Evolutionary conservation across 1,140 invertebrate species (phyloP), one percentile per base, ranked within the genome.

Genomic region (Atta colombica): DNA sequence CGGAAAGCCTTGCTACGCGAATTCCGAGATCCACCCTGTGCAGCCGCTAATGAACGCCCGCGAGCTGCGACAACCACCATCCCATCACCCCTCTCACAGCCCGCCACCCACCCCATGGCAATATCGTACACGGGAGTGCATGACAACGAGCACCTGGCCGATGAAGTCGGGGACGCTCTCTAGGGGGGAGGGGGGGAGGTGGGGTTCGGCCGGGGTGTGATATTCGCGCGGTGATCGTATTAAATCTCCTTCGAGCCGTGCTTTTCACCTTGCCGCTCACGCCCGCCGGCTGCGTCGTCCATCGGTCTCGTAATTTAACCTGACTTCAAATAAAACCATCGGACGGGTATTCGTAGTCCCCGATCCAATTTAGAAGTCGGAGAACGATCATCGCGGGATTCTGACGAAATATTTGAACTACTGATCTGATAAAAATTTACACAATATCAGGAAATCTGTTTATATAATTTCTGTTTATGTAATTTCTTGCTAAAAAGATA

Each of bases 1-100:
- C 89, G 89, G 87, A 77, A 93, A 92, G 92, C 88, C 90, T 92
- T 88, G 91, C 91, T 91, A 91, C 92, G 91, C 93, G 92, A 93
- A 93, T 93, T 92, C 93, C 93, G 93, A 93, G 93, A 93, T 93
- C 92, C 93, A 93, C 91, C 92, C 93, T 90, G 92, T 93, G 91
- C 91, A 93, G 91, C 92, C 93, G 93, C 93, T 93, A 93, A 93
- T 93, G 92, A 93, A 93, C 93, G 93, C 92, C 91, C 93, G 92
- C 90, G 91, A 90, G 78, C 89, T 88, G 87, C 90, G 89, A 91
- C 87, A 90, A 74, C 80, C 60, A 72, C 68, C 80, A 21, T 35
- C 25, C 65, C 21, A 35, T 4, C 14, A 39, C 12, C 21, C 55
- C 10, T 12, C 53, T 16, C 10, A 4, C 16, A 49, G 21, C 63